These are phyloP conservation scores for Hypotaenidia okinawae DNA, from an alignment of 2,797 vertebrate genomes.

Conservation along the genomic window DNA sequence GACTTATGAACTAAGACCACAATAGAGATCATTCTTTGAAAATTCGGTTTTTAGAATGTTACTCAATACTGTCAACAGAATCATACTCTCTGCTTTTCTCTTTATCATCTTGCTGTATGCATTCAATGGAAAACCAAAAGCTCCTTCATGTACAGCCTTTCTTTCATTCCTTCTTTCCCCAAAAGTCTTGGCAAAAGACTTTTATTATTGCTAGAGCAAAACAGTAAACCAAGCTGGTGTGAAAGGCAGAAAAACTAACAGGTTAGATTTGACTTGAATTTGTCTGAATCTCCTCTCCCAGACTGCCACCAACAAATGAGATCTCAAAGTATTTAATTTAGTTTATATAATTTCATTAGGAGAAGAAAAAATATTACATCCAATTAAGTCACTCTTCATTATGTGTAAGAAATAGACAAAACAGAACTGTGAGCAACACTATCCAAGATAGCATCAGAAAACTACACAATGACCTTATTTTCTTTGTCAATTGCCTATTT, in stretches of 20 bases:
- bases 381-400: background rate
- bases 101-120: slow-evolving; percentile 20
- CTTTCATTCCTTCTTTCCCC: slow-evolving; percentile 20
- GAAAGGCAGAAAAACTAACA: slow-evolving; percentile 10
- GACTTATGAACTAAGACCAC: background rate
- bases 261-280: background rate
- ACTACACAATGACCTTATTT: background rate
- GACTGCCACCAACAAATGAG: background rate
- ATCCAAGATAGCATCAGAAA: background rate
- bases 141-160: slow-evolving; percentile 10
- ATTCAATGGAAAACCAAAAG: slow-evolving; percentile 18
- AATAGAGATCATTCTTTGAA: background rate
- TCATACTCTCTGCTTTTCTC: background rate
- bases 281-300: background rate
- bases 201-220: slow-evolving; percentile 17
- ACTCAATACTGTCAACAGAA: slow-evolving; percentile 6
- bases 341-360: background rate
- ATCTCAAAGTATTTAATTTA: background rate
- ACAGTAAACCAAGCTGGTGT: slow-evolving; percentile 9
- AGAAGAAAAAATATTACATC: background rate
- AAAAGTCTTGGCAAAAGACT: slow-evolving; percentile 45
- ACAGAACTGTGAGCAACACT: background rate
- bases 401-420: background rate
- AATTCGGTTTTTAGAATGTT: slow-evolving; percentile 1
- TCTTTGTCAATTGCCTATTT: background rate